Evolutionary conservation across 2,113 vertebrate genomes (phyloP).

Genomic region (Irena cyanogastra): DNA sequence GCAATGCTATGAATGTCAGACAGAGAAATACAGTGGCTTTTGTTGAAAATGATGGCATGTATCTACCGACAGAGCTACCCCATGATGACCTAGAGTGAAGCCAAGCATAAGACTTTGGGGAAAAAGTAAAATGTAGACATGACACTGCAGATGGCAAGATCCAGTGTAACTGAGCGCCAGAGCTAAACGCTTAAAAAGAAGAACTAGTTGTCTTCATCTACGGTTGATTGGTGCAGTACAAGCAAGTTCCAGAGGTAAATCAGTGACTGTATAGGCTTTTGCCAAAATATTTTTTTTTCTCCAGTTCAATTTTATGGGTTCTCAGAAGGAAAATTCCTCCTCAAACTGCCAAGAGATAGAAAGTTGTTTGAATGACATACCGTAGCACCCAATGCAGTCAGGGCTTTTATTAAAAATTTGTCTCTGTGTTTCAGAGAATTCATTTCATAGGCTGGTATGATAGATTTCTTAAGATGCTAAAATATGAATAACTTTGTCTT

Average conservation of each 20-base stretch:
- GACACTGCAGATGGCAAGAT: not conserved
- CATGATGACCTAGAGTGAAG: not conserved
- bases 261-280: not conserved
- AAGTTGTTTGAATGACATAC: not conserved
- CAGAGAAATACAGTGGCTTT: not conserved
- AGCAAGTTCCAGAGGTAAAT: not conserved
- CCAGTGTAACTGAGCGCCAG: not conserved
- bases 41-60: not conserved
- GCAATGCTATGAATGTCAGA: not conserved
- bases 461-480: not conserved
- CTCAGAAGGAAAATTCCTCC: not conserved
- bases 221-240: not conserved
- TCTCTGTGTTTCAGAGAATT: not conserved
- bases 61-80: not conserved
- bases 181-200: not conserved
- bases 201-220: not conserved
- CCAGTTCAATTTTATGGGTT: not conserved
- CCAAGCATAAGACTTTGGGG: not conserved
- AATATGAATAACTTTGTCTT: not conserved
- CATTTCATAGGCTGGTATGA: not conserved
- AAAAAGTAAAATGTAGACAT: not conserved
- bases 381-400: not conserved
- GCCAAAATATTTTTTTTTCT: not conserved
- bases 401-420: not conserved
- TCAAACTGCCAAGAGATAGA: not conserved